Conservation (phyloP, 2,888 invertebrate genomes). For the Augochlorella aurata region DNA sequence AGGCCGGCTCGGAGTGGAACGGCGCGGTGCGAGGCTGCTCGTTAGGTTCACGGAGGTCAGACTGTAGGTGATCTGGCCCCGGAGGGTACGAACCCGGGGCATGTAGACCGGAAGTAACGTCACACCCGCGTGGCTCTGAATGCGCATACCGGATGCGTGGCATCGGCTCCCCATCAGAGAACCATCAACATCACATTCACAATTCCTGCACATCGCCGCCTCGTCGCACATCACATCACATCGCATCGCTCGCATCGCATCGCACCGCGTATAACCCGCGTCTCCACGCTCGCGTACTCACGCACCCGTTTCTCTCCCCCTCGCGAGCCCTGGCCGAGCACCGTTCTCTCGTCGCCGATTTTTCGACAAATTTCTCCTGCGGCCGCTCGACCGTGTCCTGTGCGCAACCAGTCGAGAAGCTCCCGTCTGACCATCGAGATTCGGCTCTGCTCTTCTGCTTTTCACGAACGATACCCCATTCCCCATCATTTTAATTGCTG, state of each 20-base stretch:
- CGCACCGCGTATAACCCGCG: constrained; percentile 60
- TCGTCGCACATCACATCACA: constrained; percentile 75
- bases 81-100: constrained; percentile 73
- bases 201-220: constrained; percentile 76
- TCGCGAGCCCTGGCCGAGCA: not conserved
- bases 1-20: not conserved
- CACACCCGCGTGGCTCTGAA: constrained; percentile 82
- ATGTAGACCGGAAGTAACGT: constrained; percentile 82
- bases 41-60: constrained; percentile 79
- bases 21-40: constrained; percentile 48
- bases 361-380: constrained; percentile 49
- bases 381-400: constrained; percentile 36
- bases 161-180: constrained; percentile 82
- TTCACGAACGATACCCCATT: too few species aligned
- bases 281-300: constrained; percentile 38
- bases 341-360: constrained; percentile 31
- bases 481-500: too few species aligned
- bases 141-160: constrained; percentile 82
- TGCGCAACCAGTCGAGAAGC: constrained; percentile 47
- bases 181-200: constrained; percentile 81
- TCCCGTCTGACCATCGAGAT: not conserved
- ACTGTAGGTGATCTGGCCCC: constrained; percentile 76
- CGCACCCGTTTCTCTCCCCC: constrained; percentile 17
- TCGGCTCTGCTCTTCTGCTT: not conserved
- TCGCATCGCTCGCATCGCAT: constrained; percentile 73